Evolutionary conservation across 2,797 vertebrate species (phyloP), one percentile per base, ranked within the genome.

Genomic region (Stomatorhinus walkeri): DNA sequence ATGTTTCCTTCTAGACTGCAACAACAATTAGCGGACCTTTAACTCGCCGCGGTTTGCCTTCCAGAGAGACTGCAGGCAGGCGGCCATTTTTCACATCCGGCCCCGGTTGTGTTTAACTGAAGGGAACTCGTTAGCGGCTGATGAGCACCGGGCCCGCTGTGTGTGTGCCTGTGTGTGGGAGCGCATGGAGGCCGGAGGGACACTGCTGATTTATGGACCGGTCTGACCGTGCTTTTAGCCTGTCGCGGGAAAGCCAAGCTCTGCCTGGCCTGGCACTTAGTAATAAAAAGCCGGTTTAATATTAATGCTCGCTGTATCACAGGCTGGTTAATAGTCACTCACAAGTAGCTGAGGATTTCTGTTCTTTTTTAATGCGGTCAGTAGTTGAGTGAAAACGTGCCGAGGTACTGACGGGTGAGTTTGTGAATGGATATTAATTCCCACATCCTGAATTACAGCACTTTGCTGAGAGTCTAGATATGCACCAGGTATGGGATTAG

Each of bases 1-100:
- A 91, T 91, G 91, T 92, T 94, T 90, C 90, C 89, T 91, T 92
- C 89, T 91, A 91, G 92, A 92, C 94, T 93, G 93, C 93, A 95
- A 93, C 89, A 93, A 91, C 92, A 92, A 90, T 95, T 92, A 94
- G 92, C 87, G 32, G 88, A 89, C 90, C 89, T 85, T 91, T 92
- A 92, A 90, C 89, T 85, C 0, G 0, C 72, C 8, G 43, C 0
- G 68, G 52, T 88, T 86, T 87, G 51, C 87, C 89, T 88, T 89
- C 87, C 51, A 22, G 89, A 88, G 79, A 72, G 89, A 61, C 2
- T 89, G 4, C 46, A 86, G 81, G 89, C 92, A 88, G 90, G 81
- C 52, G 85, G 36, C 79, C 14, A 56, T 88, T 28, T 87, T 72
- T 79, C 88, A 85, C 43, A 92, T 89, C 88, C 79, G 54, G 49